Evolutionary conservation across 2,797 vertebrate species (phyloP).

Genomic region (Poeciliopsis gracilis): DNA sequence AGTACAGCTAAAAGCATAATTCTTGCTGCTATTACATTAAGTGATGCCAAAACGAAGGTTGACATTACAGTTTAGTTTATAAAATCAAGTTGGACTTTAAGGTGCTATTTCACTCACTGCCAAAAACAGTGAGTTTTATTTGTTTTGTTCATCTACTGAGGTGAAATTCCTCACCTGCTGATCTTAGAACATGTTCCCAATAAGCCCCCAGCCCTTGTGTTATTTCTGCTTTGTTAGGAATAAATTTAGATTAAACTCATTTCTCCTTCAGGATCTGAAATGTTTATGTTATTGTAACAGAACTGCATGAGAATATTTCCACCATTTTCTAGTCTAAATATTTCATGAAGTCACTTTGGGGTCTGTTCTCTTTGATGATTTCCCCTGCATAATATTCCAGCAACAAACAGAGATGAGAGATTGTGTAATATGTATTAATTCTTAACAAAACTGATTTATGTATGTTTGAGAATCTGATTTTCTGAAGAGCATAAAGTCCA

Average conservation of each 20-base stretch:
- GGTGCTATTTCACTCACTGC: neutral
- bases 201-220: neutral
- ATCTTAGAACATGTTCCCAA: neutral
- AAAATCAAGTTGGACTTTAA: neutral
- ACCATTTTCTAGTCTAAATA: no score
- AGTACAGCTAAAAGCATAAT: neutral
- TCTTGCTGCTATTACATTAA: neutral
- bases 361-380: no score
- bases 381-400: no score
- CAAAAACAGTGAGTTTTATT: neutral
- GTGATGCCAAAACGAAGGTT: neutral
- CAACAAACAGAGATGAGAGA: no score
- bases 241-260: neutral
- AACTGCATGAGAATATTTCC: no score
- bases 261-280: no score
- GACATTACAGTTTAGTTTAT: neutral
- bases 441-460: no score
- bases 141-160: neutral
- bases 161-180: neutral
- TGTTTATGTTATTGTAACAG: no score
- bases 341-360: no score
- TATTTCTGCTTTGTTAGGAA: neutral
- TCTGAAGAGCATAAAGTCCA: no score
- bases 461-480: no score
- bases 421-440: no score